Evolutionary conservation across 2,888 invertebrate species (phyloP), one percentile per base, ranked within the genome.

Genomic region (Pollenia labialis): DNA sequence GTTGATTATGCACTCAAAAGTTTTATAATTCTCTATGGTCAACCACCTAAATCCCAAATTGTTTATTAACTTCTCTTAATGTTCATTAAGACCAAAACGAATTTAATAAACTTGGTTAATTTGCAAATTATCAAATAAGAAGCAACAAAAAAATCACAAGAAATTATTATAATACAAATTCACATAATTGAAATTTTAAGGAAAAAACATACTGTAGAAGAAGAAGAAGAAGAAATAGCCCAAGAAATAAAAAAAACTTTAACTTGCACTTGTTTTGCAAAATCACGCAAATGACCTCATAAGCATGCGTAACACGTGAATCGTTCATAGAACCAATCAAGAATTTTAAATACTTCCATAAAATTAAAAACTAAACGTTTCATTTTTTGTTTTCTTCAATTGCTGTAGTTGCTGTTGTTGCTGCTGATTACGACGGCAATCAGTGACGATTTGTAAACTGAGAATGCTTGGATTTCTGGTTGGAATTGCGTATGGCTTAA

Each of bases 221-320:
- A 32, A 32, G 32, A 32, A 32, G 32, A 71, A 62, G 52, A 60
- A 75, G 10, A 23, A 66, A 64, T 32, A 32, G 32, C 32, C 32
- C 14, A 66, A 66, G 1, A 4, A 52, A 58, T 4, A 14, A 18
- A 40, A 3, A 68, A 81, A 66, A 81, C 48, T 83, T 58, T 52
- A 77, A 85, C 85, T 87, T 87, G 87, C 87, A 87, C 83, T 85
- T 83, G 85, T 85, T 83, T 87, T 87, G 85, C 85, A 86, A 84
- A 85, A 86, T 85, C 88, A 89, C 88, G 88, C 88, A 89, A 89
- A 89, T 89, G 88, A 89, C 88, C 88, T 89, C 88, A 89, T 89
- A 89, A 85, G 87, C 87, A 88, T 89, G 88, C 88, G 88, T 86
- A 88, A 82, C 88, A 88, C 88, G 88, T 88, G 86, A 85, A 76